Percentiles rank a stretch among this genome's conserved stretches.
These are phyloP conservation scores for Myotis yumanensis DNA, from an alignment of 2,113 vertebrate species.

Conservation along the genomic window DNA sequence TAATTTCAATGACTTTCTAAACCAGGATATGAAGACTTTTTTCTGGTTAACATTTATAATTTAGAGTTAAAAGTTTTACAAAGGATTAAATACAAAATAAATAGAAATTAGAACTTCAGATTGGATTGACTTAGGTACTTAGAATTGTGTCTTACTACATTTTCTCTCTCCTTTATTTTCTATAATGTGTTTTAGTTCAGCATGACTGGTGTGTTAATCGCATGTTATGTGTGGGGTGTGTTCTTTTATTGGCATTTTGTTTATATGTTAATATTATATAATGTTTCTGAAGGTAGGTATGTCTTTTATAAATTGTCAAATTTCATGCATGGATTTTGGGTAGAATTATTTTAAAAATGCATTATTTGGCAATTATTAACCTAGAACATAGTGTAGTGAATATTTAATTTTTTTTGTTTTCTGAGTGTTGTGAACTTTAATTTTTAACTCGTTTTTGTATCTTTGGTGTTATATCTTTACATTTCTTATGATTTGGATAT, in stretches of 20 bases:
- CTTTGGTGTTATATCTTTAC: conserved; percentile 18
- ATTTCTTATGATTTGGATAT: conserved; percentile 25
- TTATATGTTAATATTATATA: background rate
- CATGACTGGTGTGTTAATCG: conserved; percentile 62
- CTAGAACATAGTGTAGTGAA: background rate
- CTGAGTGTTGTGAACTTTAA: conserved; percentile 33
- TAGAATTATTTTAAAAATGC: conserved; percentile 1
- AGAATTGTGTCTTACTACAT: conserved; percentile 24
- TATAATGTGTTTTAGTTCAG: conserved; percentile 35
- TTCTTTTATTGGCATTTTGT: conserved; percentile 12
- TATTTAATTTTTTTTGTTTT: conserved; percentile 39
- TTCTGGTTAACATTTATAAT: background rate
- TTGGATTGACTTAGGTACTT: background rate
- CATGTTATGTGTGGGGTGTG: conserved; percentile 58
- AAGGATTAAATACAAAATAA: conserved; percentile 36
- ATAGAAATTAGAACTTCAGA: conserved; percentile 8
- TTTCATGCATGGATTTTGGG: background rate
- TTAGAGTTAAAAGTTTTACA: background rate
- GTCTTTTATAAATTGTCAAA: conserved; percentile 36
- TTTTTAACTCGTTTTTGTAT: conserved; percentile 42
- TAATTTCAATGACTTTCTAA: background rate
- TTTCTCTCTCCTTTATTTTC: conserved; percentile 78
- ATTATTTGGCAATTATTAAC: background rate
- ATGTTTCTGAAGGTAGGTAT: conserved; percentile 48
- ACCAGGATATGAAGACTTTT: background rate